Evolutionary conservation across 2,888 invertebrate species (phyloP), one percentile per base, ranked within the genome.

Genomic region (Nephrotoma flavescens): DNA sequence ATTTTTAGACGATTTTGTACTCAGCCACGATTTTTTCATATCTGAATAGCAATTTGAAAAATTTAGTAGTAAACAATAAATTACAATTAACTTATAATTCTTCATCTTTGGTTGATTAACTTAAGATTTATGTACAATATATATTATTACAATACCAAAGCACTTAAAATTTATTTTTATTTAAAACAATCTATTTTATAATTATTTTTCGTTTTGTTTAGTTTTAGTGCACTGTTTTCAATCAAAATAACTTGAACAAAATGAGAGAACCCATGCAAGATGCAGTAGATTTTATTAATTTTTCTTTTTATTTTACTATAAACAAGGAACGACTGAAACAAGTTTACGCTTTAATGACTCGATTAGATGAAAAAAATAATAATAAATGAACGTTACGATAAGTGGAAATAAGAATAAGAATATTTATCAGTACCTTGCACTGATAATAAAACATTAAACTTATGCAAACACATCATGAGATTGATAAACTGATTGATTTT

Each of bases 11-110:
- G 19, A 19, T 83, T 83, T 31, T 83, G 41, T 44, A 44, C 19
- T 44, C 5, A 85, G 86, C 87, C 87, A 87, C 41, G 87, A 87
- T 84, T 87, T 87, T 85, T 44, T 87, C 57, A 87, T 86, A 42
- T 86, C 52, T 12, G 71, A 86, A 52, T 84, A 5, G 12, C 47
- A 45, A 44, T 47, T n/a, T n/a, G 42, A n/a, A 45, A 71, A 15
- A 12, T 83, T 83, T 57, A 86, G 5, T n/a, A 31, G 15, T 19
- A 86, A 83, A 44, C 31, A 85, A 45, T 44, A 85, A 19, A 85
- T 45, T 45, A 85, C 45, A 85, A 85, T 45, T 11, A 44, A n/a
- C 15, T 85, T 31, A 19, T 85, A 42, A n/a, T 84, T 41, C 42
- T 84, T 45, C 41, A 86, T 86, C 45, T 86, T 45, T 86, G 42